Evolutionary conservation across 2,888 invertebrate genomes (phyloP).

Genomic region (Meteorus cinctellus): DNA sequence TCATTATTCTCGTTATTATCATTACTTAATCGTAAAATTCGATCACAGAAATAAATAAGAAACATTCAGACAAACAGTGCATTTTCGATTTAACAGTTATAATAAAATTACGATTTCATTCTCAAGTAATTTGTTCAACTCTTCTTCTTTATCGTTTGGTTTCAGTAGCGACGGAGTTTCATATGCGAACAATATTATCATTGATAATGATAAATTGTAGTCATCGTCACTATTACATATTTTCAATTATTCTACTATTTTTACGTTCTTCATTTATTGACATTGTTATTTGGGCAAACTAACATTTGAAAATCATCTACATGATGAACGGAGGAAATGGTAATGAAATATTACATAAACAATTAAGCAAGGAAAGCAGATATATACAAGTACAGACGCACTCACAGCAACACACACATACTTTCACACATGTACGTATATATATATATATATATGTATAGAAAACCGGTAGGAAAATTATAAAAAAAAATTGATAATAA

Average conservation of each 20-base stretch:
- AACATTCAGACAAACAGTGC: slow-evolving; percentile 51
- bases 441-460: neutral
- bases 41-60: slow-evolving; percentile 55
- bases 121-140: slow-evolving; percentile 31
- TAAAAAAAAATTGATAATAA: neutral
- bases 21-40: slow-evolving; percentile 42
- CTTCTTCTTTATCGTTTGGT: slow-evolving; percentile 24
- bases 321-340: neutral
- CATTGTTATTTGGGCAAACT: neutral
- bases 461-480: neutral
- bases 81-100: slow-evolving; percentile 45
- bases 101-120: slow-evolving; percentile 51
- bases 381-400: neutral
- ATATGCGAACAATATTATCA: neutral
- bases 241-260: neutral
- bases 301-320: neutral
- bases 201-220: neutral
- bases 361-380: neutral
- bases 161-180: slow-evolving; percentile 31
- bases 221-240: neutral
- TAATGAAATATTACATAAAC: slow-evolving; percentile 12
- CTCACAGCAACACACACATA: neutral
- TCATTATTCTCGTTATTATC: neutral
- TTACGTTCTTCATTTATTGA: slow-evolving; percentile 10
- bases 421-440: neutral